phyloP scores from a whole-genome alignment of 2,797 vertebrate genomes.

The Sparus aurata region DNA sequence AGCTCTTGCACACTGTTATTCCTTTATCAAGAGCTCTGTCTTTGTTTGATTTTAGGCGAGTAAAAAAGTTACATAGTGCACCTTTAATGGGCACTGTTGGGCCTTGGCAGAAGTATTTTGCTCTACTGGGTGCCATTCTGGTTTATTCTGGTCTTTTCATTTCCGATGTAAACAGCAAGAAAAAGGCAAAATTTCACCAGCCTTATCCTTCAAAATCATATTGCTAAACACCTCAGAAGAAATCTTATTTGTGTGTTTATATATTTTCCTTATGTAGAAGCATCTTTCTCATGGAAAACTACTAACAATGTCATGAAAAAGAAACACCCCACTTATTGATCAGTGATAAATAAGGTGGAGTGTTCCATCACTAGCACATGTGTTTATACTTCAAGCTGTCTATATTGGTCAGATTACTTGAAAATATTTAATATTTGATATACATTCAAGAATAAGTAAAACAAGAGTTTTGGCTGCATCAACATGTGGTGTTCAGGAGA shows the following conservation, averaged over 20 bases:
- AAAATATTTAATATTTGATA: background rate
- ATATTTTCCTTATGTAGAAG: background rate
- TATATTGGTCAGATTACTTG: background rate
- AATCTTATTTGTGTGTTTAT: background rate
- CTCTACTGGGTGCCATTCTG: no score
- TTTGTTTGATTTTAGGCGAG: no score
- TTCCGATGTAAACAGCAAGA: background rate
- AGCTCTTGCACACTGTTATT: no score
- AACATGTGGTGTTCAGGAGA: slow-evolving; percentile 7
- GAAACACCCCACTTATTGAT: background rate
- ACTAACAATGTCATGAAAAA: background rate
- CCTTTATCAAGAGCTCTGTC: no score
- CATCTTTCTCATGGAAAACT: no score
- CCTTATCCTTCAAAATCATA: background rate
- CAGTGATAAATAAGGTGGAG: background rate
- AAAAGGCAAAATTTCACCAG: background rate
- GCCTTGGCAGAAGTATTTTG: no score
- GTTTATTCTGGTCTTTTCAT: background rate
- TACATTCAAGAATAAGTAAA: background rate
- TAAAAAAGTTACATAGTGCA: no score
- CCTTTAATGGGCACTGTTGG: no score
- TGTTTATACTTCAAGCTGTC: background rate
- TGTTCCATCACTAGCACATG: background rate
- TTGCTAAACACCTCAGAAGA: background rate
- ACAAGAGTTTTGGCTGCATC: background rate